Base-by-base conservation (phyloP, 1,140 invertebrate genomes). In the Chlorops oryzae region DNA sequence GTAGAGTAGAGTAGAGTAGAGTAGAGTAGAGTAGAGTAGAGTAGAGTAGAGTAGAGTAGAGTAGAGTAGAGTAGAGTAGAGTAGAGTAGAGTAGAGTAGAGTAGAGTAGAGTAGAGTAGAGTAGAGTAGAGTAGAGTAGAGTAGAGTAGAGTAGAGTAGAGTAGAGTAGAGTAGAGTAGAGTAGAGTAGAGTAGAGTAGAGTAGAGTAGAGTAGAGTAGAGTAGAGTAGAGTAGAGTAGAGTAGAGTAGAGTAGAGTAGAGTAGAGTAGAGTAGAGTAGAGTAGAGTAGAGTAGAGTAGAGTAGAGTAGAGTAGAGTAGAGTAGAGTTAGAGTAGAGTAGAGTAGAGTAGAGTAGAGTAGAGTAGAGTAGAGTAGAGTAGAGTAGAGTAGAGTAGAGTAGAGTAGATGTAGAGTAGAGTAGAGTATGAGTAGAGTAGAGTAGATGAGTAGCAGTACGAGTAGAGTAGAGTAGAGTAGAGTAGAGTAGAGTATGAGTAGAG, bases 151-250 rank as follows among this genome's bases (percentile, higher is more conserved):
- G n/a, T n/a, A n/a, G n/a, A n/a, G n/a, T n/a, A n/a, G n/a, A n/a
- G n/a, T n/a, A n/a, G n/a, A n/a, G n/a, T n/a, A n/a, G n/a, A n/a
- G n/a, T n/a, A n/a, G n/a, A n/a, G n/a, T n/a, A n/a, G n/a, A 38
- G 17, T 38, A 38, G 37, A 41, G 40, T 41, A 23, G 40, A 41
- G 22, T 41, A 41, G 17, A 41, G 40, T 41, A 23, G 40, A 41
- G 22, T 41, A 41, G 17, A 41, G 40, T 41, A 23, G 40, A 41
- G 22, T 41, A 41, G 17, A 41, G 40, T 41, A 23, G 40, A 41
- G 22, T 41, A 41, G 17, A 41, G 40, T 41, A 23, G 40, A 41
- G 22, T 41, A 41, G 5, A 41, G 40, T 41, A 23, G 40, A 41
- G 22, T 41, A 41, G 17, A 41, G 18, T 41, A 23, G 40, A 41